phyloP scores from a whole-genome alignment of 2,888 invertebrate genomes.

The Halictus quadricinctus region DNA sequence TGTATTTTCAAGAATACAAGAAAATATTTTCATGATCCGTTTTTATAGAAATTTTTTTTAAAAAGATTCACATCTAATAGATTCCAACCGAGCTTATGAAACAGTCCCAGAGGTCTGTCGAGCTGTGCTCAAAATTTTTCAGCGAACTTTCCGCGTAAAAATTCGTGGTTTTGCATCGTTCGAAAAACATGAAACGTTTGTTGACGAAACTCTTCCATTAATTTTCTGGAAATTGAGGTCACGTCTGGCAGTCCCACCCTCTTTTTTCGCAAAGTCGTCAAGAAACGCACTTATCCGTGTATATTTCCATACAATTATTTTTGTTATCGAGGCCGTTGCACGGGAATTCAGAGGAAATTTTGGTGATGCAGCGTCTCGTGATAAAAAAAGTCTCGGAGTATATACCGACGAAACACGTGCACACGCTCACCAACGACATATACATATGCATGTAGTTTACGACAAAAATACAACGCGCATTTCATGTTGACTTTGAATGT shows the following conservation, averaged over 20 bases:
- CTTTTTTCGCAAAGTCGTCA: conserved; percentile 33
- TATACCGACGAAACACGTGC: conserved; percentile 9
- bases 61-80: background rate
- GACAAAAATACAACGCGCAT: conserved; percentile 1
- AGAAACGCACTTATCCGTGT: conserved; percentile 35
- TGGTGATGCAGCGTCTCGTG: conserved; percentile 36
- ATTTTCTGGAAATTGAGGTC: conserved; percentile 64
- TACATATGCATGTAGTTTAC: background rate
- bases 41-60: background rate
- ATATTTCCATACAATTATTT: conserved; percentile 67
- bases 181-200: conserved; percentile 43
- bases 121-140: background rate
- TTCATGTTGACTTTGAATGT: background rate
- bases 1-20: background rate
- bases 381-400: conserved; percentile 43
- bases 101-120: background rate
- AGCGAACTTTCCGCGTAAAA: background rate
- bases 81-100: background rate
- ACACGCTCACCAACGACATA: conserved; percentile 18
- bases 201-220: conserved; percentile 53
- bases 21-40: background rate
- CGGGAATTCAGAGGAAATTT: conserved; percentile 49
- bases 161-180: background rate
- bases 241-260: conserved; percentile 58
- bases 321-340: conserved; percentile 62